Percentiles rank a stretch among this genome's conserved stretches.
These are phyloP conservation scores for Sebastes hubbsi DNA, from an alignment of 2,797 vertebrate species.

Conservation along the genomic window DNA sequence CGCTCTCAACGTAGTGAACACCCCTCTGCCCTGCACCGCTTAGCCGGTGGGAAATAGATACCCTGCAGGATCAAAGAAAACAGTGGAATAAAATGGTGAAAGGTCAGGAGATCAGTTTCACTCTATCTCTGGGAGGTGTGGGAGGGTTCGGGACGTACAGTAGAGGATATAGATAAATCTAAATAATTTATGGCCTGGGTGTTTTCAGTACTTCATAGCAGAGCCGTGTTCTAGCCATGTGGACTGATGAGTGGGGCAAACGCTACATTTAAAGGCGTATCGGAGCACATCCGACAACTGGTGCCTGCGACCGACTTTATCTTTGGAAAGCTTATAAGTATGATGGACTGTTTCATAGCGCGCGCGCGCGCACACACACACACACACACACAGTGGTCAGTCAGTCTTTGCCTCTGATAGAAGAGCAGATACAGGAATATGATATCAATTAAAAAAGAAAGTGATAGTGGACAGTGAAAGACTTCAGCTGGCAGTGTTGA, in stretches of 20 bases:
- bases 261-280: conserved; percentile 48
- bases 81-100: conserved; percentile 73
- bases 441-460: conserved; percentile 44
- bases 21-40: conserved; percentile 38
- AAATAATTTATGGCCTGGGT: conserved; percentile 65
- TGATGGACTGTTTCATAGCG: conserved; percentile 2
- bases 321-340: conserved; percentile 33
- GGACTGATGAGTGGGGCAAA: conserved; percentile 49
- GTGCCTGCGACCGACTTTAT: conserved; percentile 26
- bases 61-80: conserved; percentile 74
- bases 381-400: neutral
- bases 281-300: conserved; percentile 61
- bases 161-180: conserved; percentile 69
- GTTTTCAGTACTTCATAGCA: conserved; percentile 72
- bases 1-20: conserved; percentile 21
- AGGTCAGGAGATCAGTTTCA: conserved; percentile 77
- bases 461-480: neutral
- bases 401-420: conserved; percentile 4
- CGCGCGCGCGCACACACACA: neutral
- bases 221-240: conserved; percentile 46
- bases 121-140: conserved; percentile 56
- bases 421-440: neutral
- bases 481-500: conserved; percentile 28
- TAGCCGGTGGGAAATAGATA: conserved; percentile 63
- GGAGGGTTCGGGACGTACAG: conserved; percentile 51